Evolutionary conservation across 2,797 vertebrate species (phyloP).

Genomic region (Acipenser oxyrinchus): DNA sequence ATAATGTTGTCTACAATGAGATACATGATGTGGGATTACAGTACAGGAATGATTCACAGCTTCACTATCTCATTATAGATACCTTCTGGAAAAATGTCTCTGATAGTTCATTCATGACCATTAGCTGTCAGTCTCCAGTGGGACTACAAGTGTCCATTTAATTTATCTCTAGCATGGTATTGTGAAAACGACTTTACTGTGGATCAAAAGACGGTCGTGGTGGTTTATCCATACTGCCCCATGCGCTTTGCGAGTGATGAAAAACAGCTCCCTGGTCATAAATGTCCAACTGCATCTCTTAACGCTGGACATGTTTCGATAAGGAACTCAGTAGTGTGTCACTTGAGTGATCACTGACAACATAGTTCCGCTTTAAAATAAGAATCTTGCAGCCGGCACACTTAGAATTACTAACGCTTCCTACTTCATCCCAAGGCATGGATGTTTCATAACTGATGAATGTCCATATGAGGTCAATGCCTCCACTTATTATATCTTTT

Average conservation of each 20-base stretch:
- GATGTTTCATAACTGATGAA: conserved; percentile 1
- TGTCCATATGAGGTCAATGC: background rate
- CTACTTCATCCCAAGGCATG: background rate
- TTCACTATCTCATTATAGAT: too few species aligned
- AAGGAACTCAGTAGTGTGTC: background rate
- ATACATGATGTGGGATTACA: too few species aligned
- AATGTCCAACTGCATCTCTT: conserved; percentile 25
- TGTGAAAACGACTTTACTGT: conserved; percentile 30
- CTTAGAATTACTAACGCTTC: too few species aligned
- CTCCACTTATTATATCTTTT: too few species aligned
- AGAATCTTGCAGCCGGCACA: too few species aligned
- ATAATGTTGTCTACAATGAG: too few species aligned
- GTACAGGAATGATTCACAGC: too few species aligned
- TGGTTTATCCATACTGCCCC: conserved; percentile 29
- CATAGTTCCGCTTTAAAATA: too few species aligned
- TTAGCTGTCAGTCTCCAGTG: background rate
- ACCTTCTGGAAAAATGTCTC: background rate
- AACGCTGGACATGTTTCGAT: conserved; percentile 26
- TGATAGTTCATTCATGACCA: background rate
- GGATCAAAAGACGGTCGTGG: conserved; percentile 25
- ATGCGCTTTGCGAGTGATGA: conserved; percentile 37
- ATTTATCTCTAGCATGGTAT: conserved; percentile 33
- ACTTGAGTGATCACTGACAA: too few species aligned
- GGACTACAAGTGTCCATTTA: background rate
- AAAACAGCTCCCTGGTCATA: conserved; percentile 39